phyloP scores from a whole-genome alignment of 2,113 vertebrate species.

The Tachuris rubrigastra region DNA sequence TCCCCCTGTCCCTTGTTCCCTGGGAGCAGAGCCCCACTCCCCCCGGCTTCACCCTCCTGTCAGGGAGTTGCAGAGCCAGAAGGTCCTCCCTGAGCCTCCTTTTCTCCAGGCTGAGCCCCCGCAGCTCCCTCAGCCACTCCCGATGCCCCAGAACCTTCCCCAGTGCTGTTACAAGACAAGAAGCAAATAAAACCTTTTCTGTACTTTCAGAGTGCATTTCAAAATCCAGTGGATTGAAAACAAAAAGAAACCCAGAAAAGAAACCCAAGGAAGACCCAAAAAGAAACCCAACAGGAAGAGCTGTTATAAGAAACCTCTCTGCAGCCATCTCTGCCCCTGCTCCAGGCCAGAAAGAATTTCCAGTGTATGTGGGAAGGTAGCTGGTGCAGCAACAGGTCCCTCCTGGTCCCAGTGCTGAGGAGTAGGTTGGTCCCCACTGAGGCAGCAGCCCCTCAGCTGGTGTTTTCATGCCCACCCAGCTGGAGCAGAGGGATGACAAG shows the following conservation, averaged over 20 bases:
- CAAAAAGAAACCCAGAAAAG: background rate
- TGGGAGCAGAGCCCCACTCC: background rate
- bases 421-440: accelerated
- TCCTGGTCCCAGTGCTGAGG: background rate
- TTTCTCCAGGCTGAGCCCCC: background rate
- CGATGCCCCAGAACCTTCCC: background rate
- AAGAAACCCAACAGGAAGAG: background rate
- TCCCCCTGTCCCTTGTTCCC: background rate
- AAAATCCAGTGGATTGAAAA: background rate
- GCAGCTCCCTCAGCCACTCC: background rate
- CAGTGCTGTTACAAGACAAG: background rate
- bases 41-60: background rate
- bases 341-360: background rate
- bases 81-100: background rate
- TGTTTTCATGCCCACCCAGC: background rate
- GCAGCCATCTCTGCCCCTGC: background rate
- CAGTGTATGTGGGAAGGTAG: accelerated
- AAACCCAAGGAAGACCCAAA: no score
- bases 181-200: background rate
- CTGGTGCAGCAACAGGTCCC: background rate
- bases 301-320: background rate
- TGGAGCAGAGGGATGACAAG: background rate
- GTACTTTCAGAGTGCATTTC: background rate
- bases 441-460: background rate
- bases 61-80: background rate